Percentiles rank a stretch among this genome's conserved stretches.
Evolutionary conservation across 2,888 invertebrate genomes (phyloP).

Genomic region (Biston betularia): DNA sequence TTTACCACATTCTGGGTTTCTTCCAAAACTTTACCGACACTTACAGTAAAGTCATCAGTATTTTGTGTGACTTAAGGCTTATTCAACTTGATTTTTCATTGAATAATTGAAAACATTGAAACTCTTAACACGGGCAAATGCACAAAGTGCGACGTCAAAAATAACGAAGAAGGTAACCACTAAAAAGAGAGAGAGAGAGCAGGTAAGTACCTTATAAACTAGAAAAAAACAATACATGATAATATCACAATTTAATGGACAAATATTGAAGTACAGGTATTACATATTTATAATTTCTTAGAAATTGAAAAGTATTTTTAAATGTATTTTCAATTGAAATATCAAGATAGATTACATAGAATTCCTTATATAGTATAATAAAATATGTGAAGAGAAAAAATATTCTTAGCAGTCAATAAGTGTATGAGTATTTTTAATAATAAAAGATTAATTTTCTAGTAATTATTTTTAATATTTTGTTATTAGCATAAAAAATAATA

Average conservation of each 20-base stretch:
- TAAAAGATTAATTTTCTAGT: slow-evolving; percentile 17
- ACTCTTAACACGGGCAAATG: too few relatives aligned
- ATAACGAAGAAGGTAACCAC: too few relatives aligned
- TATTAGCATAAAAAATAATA: slow-evolving; percentile 23
- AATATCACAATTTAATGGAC: slow-evolving; percentile 84
- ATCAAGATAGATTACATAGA: slow-evolving; percentile 20
- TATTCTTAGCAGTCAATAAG: slow-evolving; percentile 32
- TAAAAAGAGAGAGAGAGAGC: too few relatives aligned
- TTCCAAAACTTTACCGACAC: too few relatives aligned
- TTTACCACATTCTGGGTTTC: too few relatives aligned
- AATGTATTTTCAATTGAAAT: slow-evolving; percentile 32
- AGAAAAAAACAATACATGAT: slow-evolving; percentile 42
- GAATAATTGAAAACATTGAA: too few relatives aligned
- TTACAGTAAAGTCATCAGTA: too few relatives aligned
- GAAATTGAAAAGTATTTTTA: slow-evolving; percentile 46
- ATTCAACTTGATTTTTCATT: too few relatives aligned
- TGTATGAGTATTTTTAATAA: slow-evolving; percentile 29
- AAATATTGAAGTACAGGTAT: slow-evolving; percentile 62
- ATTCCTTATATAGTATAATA: slow-evolving; percentile 26
- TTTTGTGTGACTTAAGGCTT: too few relatives aligned
- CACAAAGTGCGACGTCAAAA: too few relatives aligned
- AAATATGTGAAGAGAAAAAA: slow-evolving; percentile 35
- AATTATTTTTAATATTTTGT: slow-evolving; percentile 4
- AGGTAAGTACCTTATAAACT: background rate
- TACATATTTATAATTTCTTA: slow-evolving; percentile 47